phyloP scores from a whole-genome alignment of 2,888 invertebrate genomes.

The Pilophorus perplexus region DNA sequence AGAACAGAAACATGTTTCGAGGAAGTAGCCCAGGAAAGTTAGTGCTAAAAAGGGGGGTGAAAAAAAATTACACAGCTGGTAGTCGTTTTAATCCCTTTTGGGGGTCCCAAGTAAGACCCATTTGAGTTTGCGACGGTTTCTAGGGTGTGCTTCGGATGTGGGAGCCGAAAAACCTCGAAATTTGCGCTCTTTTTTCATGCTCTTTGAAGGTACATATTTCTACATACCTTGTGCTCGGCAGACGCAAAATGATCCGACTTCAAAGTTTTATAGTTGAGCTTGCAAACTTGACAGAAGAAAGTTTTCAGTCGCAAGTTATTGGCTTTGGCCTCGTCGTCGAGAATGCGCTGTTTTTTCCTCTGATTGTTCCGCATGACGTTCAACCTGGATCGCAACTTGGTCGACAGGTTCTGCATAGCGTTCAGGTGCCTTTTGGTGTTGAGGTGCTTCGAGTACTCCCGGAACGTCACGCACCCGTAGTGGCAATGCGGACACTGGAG shows the following conservation, averaged over 20 bases:
- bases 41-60: no score
- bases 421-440: conserved; percentile 68
- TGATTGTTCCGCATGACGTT: conserved; percentile 76
- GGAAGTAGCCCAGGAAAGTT: no score
- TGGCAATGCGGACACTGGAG: conserved; percentile 75
- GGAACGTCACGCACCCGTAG: conserved; percentile 70
- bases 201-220: background rate
- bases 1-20: no score
- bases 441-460: conserved; percentile 71
- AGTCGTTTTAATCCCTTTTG: no score
- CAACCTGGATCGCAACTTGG: conserved; percentile 70
- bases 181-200: no score
- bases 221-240: conserved; percentile 61
- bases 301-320: conserved; percentile 61
- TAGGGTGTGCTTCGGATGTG: no score
- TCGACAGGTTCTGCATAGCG: conserved; percentile 70
- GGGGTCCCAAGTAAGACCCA: no score
- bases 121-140: no score
- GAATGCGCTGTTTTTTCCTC: conserved; percentile 72
- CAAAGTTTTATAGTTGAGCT: conserved; percentile 71
- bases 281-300: conserved; percentile 71
- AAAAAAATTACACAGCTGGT: no score
- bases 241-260: conserved; percentile 76
- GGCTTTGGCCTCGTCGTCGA: conserved; percentile 64
- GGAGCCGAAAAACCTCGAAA: no score